These are phyloP conservation scores for Tipula unca DNA, from an alignment of 2,888 invertebrate species.

Conservation along the genomic window DNA sequence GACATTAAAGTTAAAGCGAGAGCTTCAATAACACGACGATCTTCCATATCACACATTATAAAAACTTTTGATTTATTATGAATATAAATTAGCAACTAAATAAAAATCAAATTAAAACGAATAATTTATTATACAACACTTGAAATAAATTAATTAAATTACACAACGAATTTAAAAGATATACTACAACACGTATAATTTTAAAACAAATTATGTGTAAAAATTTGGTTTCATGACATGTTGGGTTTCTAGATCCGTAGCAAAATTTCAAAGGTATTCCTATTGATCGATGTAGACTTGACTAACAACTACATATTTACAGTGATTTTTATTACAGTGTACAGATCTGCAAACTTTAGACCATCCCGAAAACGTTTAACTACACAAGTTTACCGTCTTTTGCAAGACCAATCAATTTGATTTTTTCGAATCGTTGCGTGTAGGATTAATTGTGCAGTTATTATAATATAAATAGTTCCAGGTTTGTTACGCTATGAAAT, in stretches of 20 bases:
- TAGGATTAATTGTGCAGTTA: too few relatives aligned
- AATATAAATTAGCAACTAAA: not conserved
- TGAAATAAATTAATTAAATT: not conserved
- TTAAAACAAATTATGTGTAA: not conserved
- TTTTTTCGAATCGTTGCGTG: too few relatives aligned
- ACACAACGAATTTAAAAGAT: not conserved
- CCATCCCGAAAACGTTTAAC: too few relatives aligned
- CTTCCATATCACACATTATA: not conserved
- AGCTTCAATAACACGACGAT: not conserved
- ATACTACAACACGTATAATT: not conserved
- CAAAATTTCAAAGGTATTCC: not conserved
- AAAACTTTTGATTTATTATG: not conserved
- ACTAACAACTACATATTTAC: too few relatives aligned
- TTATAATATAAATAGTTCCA: too few relatives aligned
- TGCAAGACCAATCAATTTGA: too few relatives aligned
- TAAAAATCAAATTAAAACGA: not conserved
- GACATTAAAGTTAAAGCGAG: not conserved
- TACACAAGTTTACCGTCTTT: too few relatives aligned
- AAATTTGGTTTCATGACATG: not conserved
- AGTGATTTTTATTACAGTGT: too few relatives aligned
- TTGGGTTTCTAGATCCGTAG: not conserved
- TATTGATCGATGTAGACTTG: too few relatives aligned
- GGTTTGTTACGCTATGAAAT: too few relatives aligned
- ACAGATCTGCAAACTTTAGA: too few relatives aligned
- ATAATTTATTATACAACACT: not conserved